A percentile compares a stretch with the other conserved stretches of the same genome.
Conservation (phyloP, 35 echinoderm and acorn worm genomes). For the Apostichopus californicus region DNA sequence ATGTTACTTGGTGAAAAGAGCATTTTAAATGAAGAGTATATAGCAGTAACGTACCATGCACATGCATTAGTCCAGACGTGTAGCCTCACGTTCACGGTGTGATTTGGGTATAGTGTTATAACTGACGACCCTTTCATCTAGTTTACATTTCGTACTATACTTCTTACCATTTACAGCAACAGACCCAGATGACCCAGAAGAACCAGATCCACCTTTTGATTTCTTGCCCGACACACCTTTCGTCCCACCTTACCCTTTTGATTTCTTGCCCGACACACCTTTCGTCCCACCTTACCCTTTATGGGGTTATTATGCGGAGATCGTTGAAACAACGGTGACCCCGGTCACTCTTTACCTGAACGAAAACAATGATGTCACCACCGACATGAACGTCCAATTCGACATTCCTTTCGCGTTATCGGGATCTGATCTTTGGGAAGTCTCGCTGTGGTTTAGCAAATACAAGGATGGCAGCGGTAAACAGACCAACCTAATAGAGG, state of each 20-base stretch:
- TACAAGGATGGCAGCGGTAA: constrained; percentile 34
- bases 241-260: background rate
- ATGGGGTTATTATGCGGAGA: background rate
- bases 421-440: constrained; percentile 14
- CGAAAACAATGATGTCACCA: constrained; percentile 37
- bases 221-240: background rate
- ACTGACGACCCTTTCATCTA: too few species aligned
- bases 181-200: constrained; percentile 8
- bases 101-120: too few species aligned
- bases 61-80: too few species aligned
- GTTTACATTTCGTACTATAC: too few species aligned
- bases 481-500: constrained; percentile 6
- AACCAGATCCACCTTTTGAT: background rate
- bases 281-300: background rate
- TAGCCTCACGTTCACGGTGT: too few species aligned
- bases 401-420: background rate
- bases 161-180: too few species aligned
- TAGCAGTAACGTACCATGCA: too few species aligned
- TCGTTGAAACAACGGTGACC: background rate
- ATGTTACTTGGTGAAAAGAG: too few species aligned
- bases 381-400: background rate
- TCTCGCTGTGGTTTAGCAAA: constrained; percentile 28
- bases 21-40: too few species aligned
- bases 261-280: background rate
- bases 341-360: constrained; percentile 30